Conservation (phyloP, 2,113 vertebrate genomes). For the Ovis aries region DNA sequence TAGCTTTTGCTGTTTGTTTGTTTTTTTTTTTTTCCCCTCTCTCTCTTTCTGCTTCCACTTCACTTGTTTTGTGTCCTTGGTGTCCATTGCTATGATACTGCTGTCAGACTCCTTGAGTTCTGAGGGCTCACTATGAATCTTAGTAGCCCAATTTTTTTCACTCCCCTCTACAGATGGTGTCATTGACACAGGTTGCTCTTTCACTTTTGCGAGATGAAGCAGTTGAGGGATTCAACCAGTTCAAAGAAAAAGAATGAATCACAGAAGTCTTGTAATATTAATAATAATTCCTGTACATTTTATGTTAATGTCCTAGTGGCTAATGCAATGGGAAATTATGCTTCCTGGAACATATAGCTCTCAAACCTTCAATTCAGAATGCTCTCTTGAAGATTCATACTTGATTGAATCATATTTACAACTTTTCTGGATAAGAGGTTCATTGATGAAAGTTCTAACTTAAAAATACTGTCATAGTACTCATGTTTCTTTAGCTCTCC, state of each 20-base stretch:
- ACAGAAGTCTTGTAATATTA: background rate
- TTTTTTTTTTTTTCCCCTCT: fast-evolving
- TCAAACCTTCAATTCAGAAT: background rate
- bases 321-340: background rate
- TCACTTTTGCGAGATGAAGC: background rate
- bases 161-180: background rate
- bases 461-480: background rate
- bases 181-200: background rate
- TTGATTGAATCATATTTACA: background rate
- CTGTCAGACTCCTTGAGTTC: background rate
- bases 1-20: background rate
- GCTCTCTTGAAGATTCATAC: background rate
- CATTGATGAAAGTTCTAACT: background rate
- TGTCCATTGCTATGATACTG: background rate
- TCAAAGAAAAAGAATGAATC: background rate
- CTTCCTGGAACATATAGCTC: background rate
- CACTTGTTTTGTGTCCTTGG: background rate
- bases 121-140: background rate
- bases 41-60: background rate
- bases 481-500: background rate
- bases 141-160: background rate
- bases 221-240: background rate
- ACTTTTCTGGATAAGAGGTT: background rate
- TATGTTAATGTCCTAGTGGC: background rate
- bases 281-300: background rate